Percentiles rank a stretch among this genome's conserved stretches.
phyloP scores from a whole-genome alignment of 1,140 invertebrate genomes.

The Diorhabda elongata region DNA sequence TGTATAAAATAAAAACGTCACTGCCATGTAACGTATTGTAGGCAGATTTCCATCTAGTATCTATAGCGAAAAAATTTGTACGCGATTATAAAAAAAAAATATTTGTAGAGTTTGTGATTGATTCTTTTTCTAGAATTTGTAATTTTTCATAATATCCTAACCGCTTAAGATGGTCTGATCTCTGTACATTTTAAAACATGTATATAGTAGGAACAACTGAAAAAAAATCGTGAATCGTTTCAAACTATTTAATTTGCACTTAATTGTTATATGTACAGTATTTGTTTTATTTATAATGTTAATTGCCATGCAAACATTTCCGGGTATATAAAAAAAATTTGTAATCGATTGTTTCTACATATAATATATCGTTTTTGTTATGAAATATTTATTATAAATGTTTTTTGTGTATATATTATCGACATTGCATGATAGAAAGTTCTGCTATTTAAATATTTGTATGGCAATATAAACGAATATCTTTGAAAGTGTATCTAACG shows the following conservation, averaged over 20 bases:
- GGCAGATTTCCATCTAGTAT: slow-evolving; percentile 36
- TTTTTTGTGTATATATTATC: slow-evolving; percentile 27
- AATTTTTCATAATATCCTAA: slow-evolving; percentile 30
- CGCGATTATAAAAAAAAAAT: slow-evolving; percentile 13
- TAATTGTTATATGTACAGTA: slow-evolving; percentile 39
- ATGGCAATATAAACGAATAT: slow-evolving; percentile 32
- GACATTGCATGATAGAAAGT: slow-evolving; percentile 16
- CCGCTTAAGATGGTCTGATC: slow-evolving; percentile 22
- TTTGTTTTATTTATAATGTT: slow-evolving; percentile 34
- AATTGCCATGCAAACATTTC: slow-evolving; percentile 38
- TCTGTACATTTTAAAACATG: slow-evolving; percentile 34
- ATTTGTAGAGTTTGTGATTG: slow-evolving; percentile 8
- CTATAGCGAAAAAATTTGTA: slow-evolving; percentile 28
- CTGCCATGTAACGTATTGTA: slow-evolving; percentile 40
- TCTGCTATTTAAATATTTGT: slow-evolving; percentile 33
- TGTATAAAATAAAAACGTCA: slow-evolving; percentile 36
- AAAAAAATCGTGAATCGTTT: neutral
- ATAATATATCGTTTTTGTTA: slow-evolving; percentile 31
- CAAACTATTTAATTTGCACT: slow-evolving; percentile 25
- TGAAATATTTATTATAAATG: slow-evolving; percentile 38
- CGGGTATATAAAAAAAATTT: slow-evolving; percentile 11
- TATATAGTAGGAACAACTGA: slow-evolving; percentile 28
- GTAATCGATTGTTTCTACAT: slow-evolving; percentile 17
- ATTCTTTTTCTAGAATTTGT: slow-evolving; percentile 23
- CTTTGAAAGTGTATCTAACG: slow-evolving; percentile 16